Percentiles rank a stretch among this genome's conserved stretches.
Evolutionary conservation across 2,113 vertebrate species (phyloP).

Genomic region (Apeltes quadracus): DNA sequence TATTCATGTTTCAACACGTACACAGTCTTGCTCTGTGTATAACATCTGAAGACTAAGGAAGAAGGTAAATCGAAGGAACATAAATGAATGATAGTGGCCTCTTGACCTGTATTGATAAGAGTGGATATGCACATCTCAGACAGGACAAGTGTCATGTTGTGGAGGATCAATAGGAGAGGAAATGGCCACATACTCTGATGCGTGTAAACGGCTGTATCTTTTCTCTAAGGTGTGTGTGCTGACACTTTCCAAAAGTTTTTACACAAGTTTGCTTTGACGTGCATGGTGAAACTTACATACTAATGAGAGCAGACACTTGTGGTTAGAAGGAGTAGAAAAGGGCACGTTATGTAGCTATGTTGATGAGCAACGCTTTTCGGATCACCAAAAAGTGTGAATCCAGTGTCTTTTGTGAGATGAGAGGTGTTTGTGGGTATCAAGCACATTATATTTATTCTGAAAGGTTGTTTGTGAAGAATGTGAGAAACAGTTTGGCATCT

Average conservation of each 20-base stretch:
- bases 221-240: conserved; percentile 23
- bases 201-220: conserved; percentile 25
- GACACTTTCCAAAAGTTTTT: conserved; percentile 54
- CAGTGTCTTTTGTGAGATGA: background rate
- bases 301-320: conserved; percentile 47
- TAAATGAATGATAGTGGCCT: conserved; percentile 42
- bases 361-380: conserved; percentile 52
- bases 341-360: conserved; percentile 32
- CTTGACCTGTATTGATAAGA: conserved; percentile 48
- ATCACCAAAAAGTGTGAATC: conserved; percentile 9
- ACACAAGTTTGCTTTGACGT: too few relatives aligned
- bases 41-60: conserved; percentile 4
- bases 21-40: background rate
- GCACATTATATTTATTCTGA: conserved; percentile 20
- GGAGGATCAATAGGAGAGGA: conserved; percentile 51
- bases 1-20: background rate
- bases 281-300: conserved; percentile 1
- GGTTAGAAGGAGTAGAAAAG: conserved; percentile 20
- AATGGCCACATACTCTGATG: conserved; percentile 38
- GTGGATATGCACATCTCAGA: conserved; percentile 38
- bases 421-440: conserved; percentile 13
- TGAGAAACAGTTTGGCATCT: conserved; percentile 9
- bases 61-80: conserved; percentile 33
- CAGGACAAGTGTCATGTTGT: conserved; percentile 55
- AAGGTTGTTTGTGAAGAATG: conserved; percentile 18